These are phyloP conservation scores for Syndactyla subalaris DNA, from an alignment of 2,797 vertebrate genomes.

Conservation along the genomic window DNA sequence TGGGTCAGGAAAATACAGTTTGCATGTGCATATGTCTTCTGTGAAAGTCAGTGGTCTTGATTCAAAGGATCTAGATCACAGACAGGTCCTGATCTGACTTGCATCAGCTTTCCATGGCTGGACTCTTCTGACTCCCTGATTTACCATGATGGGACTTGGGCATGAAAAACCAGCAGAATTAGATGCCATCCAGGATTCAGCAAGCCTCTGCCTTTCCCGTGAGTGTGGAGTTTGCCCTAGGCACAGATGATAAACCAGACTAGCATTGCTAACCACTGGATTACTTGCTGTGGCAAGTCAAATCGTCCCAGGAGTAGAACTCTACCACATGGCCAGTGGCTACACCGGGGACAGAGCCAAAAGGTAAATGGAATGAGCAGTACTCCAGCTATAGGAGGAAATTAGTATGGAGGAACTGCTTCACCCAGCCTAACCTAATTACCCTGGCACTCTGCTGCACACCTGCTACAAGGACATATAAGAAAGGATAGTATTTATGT, in stretches of 20 bases:
- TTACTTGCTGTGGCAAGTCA: neutral
- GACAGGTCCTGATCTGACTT: neutral
- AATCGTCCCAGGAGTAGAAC: rapidly evolving
- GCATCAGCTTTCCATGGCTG: neutral
- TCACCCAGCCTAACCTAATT: neutral
- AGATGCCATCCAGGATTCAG: neutral
- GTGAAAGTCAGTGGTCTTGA: neutral
- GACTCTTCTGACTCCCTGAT: neutral
- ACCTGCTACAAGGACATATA: neutral
- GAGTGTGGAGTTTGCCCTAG: neutral
- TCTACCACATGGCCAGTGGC: neutral
- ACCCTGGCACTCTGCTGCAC: neutral
- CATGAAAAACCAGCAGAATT: neutral
- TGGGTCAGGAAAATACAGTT: neutral
- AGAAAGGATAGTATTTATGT: neutral
- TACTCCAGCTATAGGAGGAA: neutral
- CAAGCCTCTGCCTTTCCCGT: neutral
- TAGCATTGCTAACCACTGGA: neutral
- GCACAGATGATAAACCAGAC: neutral
- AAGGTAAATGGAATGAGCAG: neutral
- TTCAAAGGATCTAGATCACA: neutral
- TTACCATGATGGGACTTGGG: neutral
- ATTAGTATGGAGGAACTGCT: neutral
- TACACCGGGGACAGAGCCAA: neutral
- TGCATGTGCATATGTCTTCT: neutral